A percentile compares a stretch with the other conserved stretches of the same genome.
Evolutionary conservation across 2,797 vertebrate species (phyloP).

Genomic region (Cryptoprocta ferox): DNA sequence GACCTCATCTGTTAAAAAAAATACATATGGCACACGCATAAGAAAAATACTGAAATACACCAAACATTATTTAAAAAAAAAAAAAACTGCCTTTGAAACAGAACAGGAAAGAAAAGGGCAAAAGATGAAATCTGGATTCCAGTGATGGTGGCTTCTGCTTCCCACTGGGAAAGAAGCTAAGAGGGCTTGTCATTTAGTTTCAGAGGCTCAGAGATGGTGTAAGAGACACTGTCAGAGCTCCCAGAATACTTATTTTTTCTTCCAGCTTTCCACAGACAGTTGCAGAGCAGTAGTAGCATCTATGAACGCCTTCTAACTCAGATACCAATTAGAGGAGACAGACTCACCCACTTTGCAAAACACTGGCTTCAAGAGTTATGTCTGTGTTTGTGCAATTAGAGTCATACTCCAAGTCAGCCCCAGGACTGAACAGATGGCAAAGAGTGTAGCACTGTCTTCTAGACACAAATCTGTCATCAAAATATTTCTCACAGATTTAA

Average conservation of each 20-base stretch:
- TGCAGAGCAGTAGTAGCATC: not conserved
- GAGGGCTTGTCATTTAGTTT: not conserved
- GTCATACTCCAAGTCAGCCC: not conserved
- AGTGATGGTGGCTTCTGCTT: not conserved
- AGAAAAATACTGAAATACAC: not conserved
- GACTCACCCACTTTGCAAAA: not conserved
- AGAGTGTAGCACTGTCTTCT: not conserved
- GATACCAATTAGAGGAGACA: not conserved
- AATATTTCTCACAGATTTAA: not conserved
- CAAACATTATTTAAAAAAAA: constrained; percentile 15
- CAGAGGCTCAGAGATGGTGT: not conserved
- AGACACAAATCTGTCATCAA: not conserved
- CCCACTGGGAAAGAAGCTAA: not conserved
- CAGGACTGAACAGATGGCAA: not conserved
- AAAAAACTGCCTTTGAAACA: not conserved
- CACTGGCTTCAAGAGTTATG: not conserved
- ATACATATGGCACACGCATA: not conserved
- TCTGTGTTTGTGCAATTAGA: not conserved
- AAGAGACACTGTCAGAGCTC: not conserved
- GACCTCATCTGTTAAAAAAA: not conserved
- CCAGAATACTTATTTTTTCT: constrained; percentile 7
- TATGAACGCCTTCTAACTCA: not conserved
- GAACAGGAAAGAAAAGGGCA: not conserved
- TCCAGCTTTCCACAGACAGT: not conserved
- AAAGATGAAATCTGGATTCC: not conserved